Evolutionary conservation across 1,140 invertebrate genomes (phyloP).

Genomic region (Calycopis cecrops): DNA sequence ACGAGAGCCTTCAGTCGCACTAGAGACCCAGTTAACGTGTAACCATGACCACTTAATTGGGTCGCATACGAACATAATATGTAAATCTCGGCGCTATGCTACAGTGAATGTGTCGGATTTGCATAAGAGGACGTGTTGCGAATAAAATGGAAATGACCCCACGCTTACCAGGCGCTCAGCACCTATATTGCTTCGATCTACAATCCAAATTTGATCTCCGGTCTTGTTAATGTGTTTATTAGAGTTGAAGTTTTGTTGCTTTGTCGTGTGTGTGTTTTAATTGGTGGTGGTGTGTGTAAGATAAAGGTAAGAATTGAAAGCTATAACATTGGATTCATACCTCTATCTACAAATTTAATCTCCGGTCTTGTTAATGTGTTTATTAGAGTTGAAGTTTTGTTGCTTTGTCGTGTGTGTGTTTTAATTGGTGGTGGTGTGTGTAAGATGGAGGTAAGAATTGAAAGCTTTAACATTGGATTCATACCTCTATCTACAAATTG

Average conservation of each 20-base stretch:
- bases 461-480: too few relatives aligned
- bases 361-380: conserved; percentile 6
- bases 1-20: too few relatives aligned
- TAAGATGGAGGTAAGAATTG: too few relatives aligned
- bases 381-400: too few relatives aligned
- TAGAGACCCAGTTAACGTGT: neutral
- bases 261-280: too few relatives aligned
- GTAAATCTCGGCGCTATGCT: conserved; percentile 23
- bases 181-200: conserved; percentile 52
- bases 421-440: too few relatives aligned
- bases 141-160: conserved; percentile 68
- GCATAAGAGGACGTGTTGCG: conserved; percentile 62
- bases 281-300: too few relatives aligned
- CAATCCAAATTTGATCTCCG: conserved; percentile 35
- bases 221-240: neutral
- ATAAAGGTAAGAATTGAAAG: too few relatives aligned
- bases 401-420: too few relatives aligned
- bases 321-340: too few relatives aligned
- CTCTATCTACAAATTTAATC: conserved; percentile 41
- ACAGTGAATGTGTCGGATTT: conserved; percentile 43
- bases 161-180: conserved; percentile 21
- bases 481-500: too few relatives aligned
- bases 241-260: too few relatives aligned
- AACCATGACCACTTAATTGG: conserved; percentile 14
- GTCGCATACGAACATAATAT: conserved; percentile 17